A percentile compares a stretch with the other conserved stretches of the same genome.
Conservation (phyloP, 2,113 vertebrate species). For the Lipophrys pholis region DNA sequence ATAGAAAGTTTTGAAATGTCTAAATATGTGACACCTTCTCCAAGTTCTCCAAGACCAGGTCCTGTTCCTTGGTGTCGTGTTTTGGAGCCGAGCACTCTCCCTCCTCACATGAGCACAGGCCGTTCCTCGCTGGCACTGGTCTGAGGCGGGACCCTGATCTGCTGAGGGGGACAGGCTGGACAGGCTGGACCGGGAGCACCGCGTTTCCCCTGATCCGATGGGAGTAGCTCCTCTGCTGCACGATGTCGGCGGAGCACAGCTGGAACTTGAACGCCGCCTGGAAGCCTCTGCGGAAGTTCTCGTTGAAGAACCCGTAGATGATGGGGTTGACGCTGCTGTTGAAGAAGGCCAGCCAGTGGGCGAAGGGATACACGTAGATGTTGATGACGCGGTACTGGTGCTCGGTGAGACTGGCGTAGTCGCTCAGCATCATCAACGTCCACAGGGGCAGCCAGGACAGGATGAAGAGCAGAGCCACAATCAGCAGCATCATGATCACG, state of each 20-base stretch:
- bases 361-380: conserved; percentile 91
- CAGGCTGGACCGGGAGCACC: conserved; percentile 61
- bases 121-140: conserved; percentile 33
- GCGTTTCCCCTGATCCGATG: conserved; percentile 75
- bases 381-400: conserved; percentile 86
- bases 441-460: conserved; percentile 95
- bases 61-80: conserved; percentile 75
- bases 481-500: conserved; percentile 89
- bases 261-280: conserved; percentile 87
- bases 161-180: not conserved
- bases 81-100: conserved; percentile 41
- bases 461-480: conserved; percentile 89
- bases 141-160: conserved; percentile 23
- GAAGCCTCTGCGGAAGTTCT: conserved; percentile 90
- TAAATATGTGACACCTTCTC: conserved; percentile 74
- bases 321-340: conserved; percentile 95
- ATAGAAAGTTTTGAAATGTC: not conserved
- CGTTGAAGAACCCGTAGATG: conserved; percentile 92
- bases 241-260: conserved; percentile 76
- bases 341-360: conserved; percentile 94
- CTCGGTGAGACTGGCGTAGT: conserved; percentile 87
- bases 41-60: conserved; percentile 82
- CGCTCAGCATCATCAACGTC: conserved; percentile 93
- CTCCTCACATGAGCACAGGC: conserved; percentile 46
- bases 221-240: conserved; percentile 67